Evolutionary conservation across 2,888 invertebrate species (phyloP), one percentile per base, ranked within the genome.

Genomic region (Biston stratarius): DNA sequence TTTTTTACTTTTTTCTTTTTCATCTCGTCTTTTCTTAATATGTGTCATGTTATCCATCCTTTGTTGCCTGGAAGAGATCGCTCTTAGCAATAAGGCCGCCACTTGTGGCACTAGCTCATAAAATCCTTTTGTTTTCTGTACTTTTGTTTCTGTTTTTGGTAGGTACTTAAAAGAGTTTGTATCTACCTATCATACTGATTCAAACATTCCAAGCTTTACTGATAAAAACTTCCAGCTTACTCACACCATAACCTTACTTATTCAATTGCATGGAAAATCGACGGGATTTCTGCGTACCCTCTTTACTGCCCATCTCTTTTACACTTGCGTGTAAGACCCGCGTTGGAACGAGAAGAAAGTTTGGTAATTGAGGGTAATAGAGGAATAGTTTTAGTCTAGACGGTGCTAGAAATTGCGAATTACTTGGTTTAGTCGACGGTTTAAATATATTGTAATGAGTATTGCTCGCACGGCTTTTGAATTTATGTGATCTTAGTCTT

Each of bases 221-320:
- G 81, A 85, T 86, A 86, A 88, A 85, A 86, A 83, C 82, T 84
- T 81, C 79, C 86, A 82, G 86, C 85, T 81, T 88, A 87, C 83
- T 87, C 91, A 91, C 88, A 84, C 88, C 86, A 85, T 90, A 86
- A 88, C 88, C 83, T 87, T 85, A 88, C 86, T 85, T 87, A 92
- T 91, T 92, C 91, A 92, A 92, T 92, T 89, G 91, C 87, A 87
- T 87, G 89, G 91, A 92, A 92, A 92, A 91, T 92, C 90, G 85
- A 77, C 81, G 79, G 85, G 88, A 89, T 90, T 88, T 86, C 83
- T 83, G 82, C 80, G 70, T 77, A 81, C 84, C 85, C 87, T 85
- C 86, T 84, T 85, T 68, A 72, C 74, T 69, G 62, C 36, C 67
- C 56, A 55, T 87, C 86, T 71, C 77, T 78, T 71, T 89, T 77